Base-by-base conservation (phyloP, 2,888 invertebrate species). In the Xestia c-nigrum region DNA sequence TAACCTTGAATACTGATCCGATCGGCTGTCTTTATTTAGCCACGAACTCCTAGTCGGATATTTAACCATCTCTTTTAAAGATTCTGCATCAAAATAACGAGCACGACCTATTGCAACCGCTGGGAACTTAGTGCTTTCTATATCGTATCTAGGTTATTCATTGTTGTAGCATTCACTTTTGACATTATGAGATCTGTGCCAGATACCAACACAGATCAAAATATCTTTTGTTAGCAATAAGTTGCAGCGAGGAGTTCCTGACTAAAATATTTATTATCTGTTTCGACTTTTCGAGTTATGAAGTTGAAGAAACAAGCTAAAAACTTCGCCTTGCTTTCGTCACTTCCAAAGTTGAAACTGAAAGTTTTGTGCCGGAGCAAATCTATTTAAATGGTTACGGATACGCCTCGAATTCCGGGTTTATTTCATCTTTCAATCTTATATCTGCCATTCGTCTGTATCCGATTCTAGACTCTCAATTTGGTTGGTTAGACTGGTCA, bases 101-200 rank as follows among this genome's bases (percentile, higher is more conserved):
- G 12, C 12, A 40, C n/a, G 40, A 57, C 7, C 40, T 46, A 59
- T 55, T 55, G 65, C 61, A 70, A 50, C 52, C 38, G 64, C 65
- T 77, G 76, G 38, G 76, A 80, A 80, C 59, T 40, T 80, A 78
- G 67, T 78, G 57, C 86, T 86, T 87, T 86, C 86, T 83, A 78
- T 55, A 72, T 78, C 72, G 64, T 59, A 87, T 83, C 85, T 86
- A 83, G 85, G 85, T 64, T 80, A 83, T 55, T 47, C 59, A 74
- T 85, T 86, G 79, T 83, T 78, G 55, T 65, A 55, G 59, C 66
- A 80, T 78, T 83, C 73, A 81, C 77, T 83, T 80, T 75, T 75
- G 78, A 77, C 67, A 79, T 83, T 74, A 61, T 50, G 24, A 77
- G 75, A 87, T 86, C 74, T 75, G 40, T 76, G 87, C 38, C 75